Conservation (phyloP, 2,113 vertebrate genomes). For the Pluvianellus socialis region DNA sequence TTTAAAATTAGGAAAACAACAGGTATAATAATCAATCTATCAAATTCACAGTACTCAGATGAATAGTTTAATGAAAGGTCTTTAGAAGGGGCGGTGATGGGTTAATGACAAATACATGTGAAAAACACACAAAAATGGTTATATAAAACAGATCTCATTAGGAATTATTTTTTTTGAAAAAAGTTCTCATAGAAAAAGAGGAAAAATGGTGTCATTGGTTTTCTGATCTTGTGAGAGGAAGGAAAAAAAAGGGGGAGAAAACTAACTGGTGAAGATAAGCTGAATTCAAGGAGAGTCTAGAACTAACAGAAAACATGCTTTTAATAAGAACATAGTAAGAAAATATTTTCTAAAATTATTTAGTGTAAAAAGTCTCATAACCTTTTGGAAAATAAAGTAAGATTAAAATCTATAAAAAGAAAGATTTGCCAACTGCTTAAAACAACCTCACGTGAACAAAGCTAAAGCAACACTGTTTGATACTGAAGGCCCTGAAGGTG, state of each 20-base stretch:
- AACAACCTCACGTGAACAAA: background rate
- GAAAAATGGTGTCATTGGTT: background rate
- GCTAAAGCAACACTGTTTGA: background rate
- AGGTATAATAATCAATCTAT: background rate
- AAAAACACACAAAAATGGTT: background rate
- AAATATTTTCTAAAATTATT: background rate
- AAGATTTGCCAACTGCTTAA: background rate
- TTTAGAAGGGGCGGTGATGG: background rate
- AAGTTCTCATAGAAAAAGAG: background rate
- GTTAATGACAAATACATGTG: background rate
- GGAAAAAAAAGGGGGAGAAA: background rate
- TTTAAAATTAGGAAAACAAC: background rate
- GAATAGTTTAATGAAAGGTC: background rate
- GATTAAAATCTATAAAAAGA: background rate
- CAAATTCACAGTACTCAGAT: background rate
- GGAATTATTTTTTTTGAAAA: background rate
- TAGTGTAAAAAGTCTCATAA: background rate
- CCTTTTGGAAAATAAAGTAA: background rate
- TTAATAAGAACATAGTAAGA: background rate
- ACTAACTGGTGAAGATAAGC: background rate
- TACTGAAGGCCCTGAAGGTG: background rate
- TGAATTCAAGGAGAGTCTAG: background rate
- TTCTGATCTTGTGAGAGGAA: background rate
- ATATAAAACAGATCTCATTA: background rate
- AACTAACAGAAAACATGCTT: background rate